phyloP scores from a whole-genome alignment of 2,113 vertebrate genomes.

The Galemys pyrenaicus region DNA sequence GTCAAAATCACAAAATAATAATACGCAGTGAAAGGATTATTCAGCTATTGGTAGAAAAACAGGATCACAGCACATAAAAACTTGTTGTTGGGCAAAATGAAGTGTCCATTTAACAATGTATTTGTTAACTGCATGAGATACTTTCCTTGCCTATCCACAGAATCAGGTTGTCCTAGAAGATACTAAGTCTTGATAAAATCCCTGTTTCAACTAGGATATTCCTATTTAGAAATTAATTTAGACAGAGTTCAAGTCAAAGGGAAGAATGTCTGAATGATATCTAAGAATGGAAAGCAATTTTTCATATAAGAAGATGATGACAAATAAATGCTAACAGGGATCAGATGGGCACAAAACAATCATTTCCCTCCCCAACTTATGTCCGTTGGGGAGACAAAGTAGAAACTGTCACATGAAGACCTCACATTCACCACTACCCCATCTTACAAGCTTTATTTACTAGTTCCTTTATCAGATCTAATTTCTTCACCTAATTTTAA shows the following conservation, averaged over 20 bases:
- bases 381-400: not conserved
- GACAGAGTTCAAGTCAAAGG: constrained; percentile 3
- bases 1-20: not conserved
- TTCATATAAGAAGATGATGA: not conserved
- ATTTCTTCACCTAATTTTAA: not conserved
- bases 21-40: not conserved
- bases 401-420: not conserved
- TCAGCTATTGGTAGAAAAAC: not conserved
- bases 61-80: not conserved
- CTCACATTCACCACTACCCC: not conserved
- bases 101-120: not conserved
- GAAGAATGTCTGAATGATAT: not conserved
- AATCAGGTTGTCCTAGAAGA: not conserved
- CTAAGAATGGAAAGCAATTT: not conserved
- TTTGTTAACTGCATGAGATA: not conserved
- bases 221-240: not conserved
- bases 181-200: constrained; percentile 6
- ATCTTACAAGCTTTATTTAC: not conserved
- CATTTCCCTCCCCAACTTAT: no score
- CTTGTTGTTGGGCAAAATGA: not conserved
- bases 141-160: not conserved
- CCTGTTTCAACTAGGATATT: not conserved
- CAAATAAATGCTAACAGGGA: not conserved
- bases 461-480: not conserved
- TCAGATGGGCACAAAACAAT: not conserved